A percentile compares a stretch with the other conserved stretches of the same genome.
Conservation (phyloP, 2,888 invertebrate genomes). For the Nomada ruficornis region DNA sequence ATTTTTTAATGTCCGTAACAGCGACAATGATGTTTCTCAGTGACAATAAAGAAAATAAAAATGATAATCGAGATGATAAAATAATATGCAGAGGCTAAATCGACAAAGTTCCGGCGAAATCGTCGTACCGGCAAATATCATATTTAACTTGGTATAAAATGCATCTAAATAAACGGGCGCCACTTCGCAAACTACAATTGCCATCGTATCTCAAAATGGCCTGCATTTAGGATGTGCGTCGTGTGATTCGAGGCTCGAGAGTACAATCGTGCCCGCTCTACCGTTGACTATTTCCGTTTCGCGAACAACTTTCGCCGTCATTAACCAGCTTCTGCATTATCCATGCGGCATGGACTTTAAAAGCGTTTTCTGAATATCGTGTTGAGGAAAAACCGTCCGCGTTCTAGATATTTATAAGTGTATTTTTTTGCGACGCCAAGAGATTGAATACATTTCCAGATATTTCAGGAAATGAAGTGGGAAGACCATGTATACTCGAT, state of each 20-base stretch:
- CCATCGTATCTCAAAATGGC: conserved; percentile 9
- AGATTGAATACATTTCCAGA: background rate
- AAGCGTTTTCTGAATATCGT: conserved; percentile 15
- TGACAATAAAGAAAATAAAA: no score
- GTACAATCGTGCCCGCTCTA: conserved; percentile 21
- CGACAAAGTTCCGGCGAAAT: no score
- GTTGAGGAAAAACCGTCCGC: background rate
- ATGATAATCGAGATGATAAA: no score
- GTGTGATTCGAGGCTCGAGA: conserved; percentile 7
- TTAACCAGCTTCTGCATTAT: conserved; percentile 32
- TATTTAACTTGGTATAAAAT: no score
- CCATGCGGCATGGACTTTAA: conserved; percentile 16
- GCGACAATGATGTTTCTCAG: no score
- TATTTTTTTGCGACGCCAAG: background rate
- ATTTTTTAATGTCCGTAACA: no score
- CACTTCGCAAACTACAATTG: background rate
- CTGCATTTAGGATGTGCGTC: conserved; percentile 15
- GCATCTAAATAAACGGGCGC: background rate
- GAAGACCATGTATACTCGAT: no score
- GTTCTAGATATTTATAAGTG: background rate
- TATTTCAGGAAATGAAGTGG: background rate
- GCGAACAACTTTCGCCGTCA: conserved; percentile 36
- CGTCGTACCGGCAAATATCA: background rate
- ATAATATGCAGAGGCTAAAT: no score
- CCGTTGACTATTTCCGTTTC: conserved; percentile 27